A percentile compares a stretch with the other conserved stretches of the same genome.
These are phyloP conservation scores for Caenorhabditis wallacei DNA, from an alignment of 2,888 invertebrate species.

Conservation along the genomic window DNA sequence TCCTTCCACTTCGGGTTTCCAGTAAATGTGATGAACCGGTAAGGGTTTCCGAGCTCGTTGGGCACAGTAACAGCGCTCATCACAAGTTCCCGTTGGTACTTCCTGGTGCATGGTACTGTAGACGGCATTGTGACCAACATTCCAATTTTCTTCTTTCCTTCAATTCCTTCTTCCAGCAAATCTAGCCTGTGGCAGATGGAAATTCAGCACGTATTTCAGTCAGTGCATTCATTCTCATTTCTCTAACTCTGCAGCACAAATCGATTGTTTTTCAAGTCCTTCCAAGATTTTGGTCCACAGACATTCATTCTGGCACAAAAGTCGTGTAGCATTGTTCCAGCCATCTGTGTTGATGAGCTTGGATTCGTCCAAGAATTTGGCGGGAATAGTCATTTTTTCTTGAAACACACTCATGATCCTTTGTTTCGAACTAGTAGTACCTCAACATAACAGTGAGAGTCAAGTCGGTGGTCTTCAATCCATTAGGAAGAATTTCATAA, in stretches of 20 bases:
- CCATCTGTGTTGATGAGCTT: constrained; percentile 35
- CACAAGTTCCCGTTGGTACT: neutral
- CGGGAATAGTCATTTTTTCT: neutral
- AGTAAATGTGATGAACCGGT: neutral
- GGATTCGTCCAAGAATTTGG: constrained; percentile 8
- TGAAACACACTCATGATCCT: constrained; percentile 10
- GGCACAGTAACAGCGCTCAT: neutral
- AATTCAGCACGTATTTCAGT: neutral
- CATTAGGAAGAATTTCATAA: neutral
- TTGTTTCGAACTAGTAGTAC: constrained; percentile 2
- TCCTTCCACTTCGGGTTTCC: neutral
- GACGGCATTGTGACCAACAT: neutral
- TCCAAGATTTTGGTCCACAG: constrained; percentile 5
- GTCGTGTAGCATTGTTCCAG: constrained; percentile 41
- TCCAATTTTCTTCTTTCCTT: neutral
- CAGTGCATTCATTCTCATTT: neutral
- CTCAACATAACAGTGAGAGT: constrained; percentile 17
- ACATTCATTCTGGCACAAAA: constrained; percentile 7
- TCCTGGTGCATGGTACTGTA: neutral
- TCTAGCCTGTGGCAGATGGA: neutral
- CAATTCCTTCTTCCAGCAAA: neutral
- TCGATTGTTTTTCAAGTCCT: constrained; percentile 22
- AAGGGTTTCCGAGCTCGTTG: neutral
- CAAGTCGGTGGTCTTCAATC: constrained; percentile 6
- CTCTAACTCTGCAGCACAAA: neutral